phyloP scores from a whole-genome alignment of 2,888 invertebrate species.

The Euphydryas editha region DNA sequence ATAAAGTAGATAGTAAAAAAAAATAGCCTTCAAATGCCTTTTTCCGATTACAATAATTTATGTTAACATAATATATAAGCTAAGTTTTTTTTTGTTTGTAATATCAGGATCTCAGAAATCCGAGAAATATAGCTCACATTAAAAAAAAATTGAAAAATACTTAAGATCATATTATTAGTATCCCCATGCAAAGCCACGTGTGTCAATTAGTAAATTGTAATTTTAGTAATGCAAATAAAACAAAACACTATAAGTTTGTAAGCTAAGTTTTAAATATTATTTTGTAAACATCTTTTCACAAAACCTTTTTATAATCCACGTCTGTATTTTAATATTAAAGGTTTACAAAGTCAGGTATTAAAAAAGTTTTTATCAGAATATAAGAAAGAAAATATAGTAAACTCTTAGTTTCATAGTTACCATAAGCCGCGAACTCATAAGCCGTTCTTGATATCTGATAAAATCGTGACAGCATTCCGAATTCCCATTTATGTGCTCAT shows the following conservation, averaged over 20 bases:
- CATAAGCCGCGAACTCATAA: slow-evolving; percentile 26
- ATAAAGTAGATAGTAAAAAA: no score
- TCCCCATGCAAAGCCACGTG: no score
- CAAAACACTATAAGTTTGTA: no score
- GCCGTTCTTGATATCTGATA: slow-evolving; percentile 40
- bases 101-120: no score
- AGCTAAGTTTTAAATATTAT: no score
- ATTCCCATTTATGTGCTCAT: slow-evolving; percentile 18
- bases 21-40: background rate
- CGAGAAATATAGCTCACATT: no score
- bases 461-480: slow-evolving; percentile 34
- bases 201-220: background rate
- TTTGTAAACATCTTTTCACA: no score
- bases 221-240: no score
- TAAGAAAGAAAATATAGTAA: background rate
- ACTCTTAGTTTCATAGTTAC: slow-evolving; percentile 12
- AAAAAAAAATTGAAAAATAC: no score
- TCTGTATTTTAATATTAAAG: background rate
- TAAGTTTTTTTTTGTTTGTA: no score
- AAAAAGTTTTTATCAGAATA: background rate
- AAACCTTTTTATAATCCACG: no score
- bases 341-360: background rate
- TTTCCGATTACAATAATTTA: background rate
- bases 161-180: no score
- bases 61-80: background rate